Conservation (phyloP, 2,797 vertebrate species). For the Podargus strigoides region DNA sequence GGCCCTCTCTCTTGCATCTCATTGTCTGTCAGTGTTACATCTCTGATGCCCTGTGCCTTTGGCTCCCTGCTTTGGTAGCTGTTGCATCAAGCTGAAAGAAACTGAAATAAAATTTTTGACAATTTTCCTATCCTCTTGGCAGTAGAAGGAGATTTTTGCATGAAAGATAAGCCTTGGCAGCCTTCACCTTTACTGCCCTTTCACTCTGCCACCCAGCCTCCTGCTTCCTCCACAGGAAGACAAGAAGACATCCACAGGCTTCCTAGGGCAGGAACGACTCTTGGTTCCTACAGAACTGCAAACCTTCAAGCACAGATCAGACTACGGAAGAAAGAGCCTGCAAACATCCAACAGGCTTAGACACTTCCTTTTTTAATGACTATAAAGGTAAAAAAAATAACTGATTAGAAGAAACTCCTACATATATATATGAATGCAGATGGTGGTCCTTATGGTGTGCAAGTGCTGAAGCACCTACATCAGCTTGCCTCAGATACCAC, state of each 20-base stretch:
- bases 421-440: not conserved
- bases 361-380: not conserved
- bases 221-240: not conserved
- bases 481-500: not conserved
- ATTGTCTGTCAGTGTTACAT: not conserved
- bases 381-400: not conserved
- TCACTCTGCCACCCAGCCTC: not conserved
- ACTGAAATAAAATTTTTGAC: not conserved
- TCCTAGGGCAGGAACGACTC: not conserved
- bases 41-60: not conserved
- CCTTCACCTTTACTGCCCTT: not conserved
- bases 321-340: not conserved
- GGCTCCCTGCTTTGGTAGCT: not conserved
- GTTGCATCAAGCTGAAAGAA: not conserved
- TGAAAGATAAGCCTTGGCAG: not conserved
- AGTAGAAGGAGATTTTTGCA: not conserved
- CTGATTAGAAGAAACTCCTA: not conserved
- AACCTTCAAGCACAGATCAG: not conserved
- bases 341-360: not conserved
- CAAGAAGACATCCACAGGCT: not conserved
- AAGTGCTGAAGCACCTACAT: not conserved
- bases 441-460: not conserved
- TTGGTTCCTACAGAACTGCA: not conserved
- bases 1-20: not conserved
- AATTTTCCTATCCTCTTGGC: not conserved